Evolutionary conservation across 2,888 invertebrate genomes (phyloP).

Genomic region (Drosophila suboccidentalis): DNA sequence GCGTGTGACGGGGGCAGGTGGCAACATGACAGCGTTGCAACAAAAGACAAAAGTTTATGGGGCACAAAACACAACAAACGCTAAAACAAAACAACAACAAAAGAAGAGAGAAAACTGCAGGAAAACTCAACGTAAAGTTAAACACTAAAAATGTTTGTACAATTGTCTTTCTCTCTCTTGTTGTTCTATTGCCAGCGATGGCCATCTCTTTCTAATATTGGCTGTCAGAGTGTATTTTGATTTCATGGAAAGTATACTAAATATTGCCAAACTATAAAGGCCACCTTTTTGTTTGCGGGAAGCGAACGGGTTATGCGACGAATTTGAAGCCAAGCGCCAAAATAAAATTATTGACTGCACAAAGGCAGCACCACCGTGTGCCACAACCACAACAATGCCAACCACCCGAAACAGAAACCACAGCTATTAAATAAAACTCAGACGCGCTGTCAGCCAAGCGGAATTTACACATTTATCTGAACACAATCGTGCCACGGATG

Average conservation of each 20-base stretch:
- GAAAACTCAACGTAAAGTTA: constrained; percentile 43
- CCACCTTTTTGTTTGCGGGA: background rate
- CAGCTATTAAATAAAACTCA: constrained; percentile 28
- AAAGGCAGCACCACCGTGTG: background rate
- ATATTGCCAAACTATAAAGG: constrained; percentile 28
- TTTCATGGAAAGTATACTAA: constrained; percentile 7
- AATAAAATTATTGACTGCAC: constrained; percentile 42
- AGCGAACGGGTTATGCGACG: constrained; percentile 12
- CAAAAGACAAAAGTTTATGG: constrained; percentile 65
- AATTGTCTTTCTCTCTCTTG: constrained; percentile 25
- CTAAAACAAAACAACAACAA: constrained; percentile 27
- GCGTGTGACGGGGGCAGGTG: constrained; percentile 2
- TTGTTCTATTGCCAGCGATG: background rate
- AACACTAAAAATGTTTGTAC: constrained; percentile 54
- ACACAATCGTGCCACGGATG: background rate
- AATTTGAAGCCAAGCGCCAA: constrained; percentile 23
- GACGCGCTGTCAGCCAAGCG: constrained; percentile 9
- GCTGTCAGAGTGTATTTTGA: background rate
- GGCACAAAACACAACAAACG: constrained; percentile 36
- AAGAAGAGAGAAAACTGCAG: constrained; percentile 19
- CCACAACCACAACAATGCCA: constrained; percentile 8
- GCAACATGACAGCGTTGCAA: constrained; percentile 55
- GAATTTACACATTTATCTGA: constrained; percentile 5
- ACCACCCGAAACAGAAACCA: constrained; percentile 18
- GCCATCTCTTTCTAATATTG: background rate